These are phyloP conservation scores for Drosophila borborema DNA, from an alignment of 2,888 invertebrate species.

Conservation along the genomic window DNA sequence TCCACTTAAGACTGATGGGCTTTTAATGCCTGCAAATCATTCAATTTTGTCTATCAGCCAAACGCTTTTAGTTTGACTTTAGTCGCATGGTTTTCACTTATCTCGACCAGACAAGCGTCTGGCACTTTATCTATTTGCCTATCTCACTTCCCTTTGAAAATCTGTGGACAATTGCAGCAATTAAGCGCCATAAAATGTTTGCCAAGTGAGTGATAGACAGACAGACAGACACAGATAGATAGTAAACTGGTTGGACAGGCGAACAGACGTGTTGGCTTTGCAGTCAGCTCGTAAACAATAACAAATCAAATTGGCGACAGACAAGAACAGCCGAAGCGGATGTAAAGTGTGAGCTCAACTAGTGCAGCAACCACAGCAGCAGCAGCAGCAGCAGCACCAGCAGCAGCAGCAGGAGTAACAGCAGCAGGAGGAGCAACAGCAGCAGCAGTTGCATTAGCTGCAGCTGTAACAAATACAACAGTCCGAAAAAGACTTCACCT, in stretches of 20 bases:
- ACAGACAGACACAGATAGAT: not conserved
- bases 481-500: conserved; percentile 46
- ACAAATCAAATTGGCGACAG: conserved; percentile 63
- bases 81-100: not conserved
- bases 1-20: not conserved
- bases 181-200: conserved; percentile 49
- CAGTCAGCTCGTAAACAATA: conserved; percentile 53
- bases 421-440: conserved; percentile 13
- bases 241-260: not conserved
- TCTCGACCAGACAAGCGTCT: conserved; percentile 8
- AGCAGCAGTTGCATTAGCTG: conserved; percentile 19
- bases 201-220: conserved; percentile 35
- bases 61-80: not conserved
- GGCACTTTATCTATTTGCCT: conserved; percentile 13
- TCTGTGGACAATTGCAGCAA: conserved; percentile 49
- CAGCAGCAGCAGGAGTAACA: conserved; percentile 26
- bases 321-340: conserved; percentile 49
- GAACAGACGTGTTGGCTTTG: conserved; percentile 21
- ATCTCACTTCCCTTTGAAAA: conserved; percentile 3
- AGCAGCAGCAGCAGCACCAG: conserved; percentile 15
- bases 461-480: conserved; percentile 31
- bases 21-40: not conserved
- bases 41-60: not conserved
- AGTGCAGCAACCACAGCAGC: conserved; percentile 41
- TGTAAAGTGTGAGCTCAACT: conserved; percentile 43